A percentile compares a stretch with the other conserved stretches of the same genome.
These are phyloP conservation scores for Panthera tigris DNA, from an alignment of 2,113 vertebrate species.

Conservation along the genomic window DNA sequence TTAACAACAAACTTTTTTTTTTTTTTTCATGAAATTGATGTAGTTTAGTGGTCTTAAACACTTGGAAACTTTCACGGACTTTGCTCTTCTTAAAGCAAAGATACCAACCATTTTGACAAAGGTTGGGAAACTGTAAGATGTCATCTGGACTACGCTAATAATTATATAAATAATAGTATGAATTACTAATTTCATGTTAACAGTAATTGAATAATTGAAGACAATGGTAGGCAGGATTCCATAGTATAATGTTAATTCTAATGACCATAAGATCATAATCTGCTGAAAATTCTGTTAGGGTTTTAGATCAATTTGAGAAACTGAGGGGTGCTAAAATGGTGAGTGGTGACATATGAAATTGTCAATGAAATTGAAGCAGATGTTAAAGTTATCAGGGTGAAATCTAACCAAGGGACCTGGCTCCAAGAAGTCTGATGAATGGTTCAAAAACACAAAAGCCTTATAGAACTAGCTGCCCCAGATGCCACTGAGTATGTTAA, in stretches of 20 bases:
- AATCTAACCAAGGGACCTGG: not conserved
- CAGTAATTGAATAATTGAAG: not conserved
- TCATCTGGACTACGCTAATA: not conserved
- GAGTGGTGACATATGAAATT: not conserved
- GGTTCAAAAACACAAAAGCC: not conserved
- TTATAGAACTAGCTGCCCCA: not conserved
- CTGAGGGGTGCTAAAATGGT: not conserved
- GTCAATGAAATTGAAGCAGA: not conserved
- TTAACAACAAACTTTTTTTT: not conserved
- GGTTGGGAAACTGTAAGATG: not conserved
- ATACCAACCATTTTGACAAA: not conserved
- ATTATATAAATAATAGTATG: not conserved
- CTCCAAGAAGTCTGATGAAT: not conserved
- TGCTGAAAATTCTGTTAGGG: not conserved
- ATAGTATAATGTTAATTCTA: not conserved
- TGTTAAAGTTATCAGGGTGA: not conserved
- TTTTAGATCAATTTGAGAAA: not conserved
- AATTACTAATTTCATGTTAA: not conserved
- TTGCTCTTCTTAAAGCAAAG: not conserved
- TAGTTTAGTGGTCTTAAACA: not conserved
- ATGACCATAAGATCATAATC: not conserved
- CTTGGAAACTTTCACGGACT: not conserved
- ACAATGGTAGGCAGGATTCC: not conserved
- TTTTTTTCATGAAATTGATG: not conserved
- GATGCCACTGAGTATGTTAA: not conserved